Percentiles rank a stretch among this genome's conserved stretches.
These are phyloP conservation scores for Drosophila stalkeri DNA, from an alignment of 2,888 invertebrate genomes.

Conservation along the genomic window DNA sequence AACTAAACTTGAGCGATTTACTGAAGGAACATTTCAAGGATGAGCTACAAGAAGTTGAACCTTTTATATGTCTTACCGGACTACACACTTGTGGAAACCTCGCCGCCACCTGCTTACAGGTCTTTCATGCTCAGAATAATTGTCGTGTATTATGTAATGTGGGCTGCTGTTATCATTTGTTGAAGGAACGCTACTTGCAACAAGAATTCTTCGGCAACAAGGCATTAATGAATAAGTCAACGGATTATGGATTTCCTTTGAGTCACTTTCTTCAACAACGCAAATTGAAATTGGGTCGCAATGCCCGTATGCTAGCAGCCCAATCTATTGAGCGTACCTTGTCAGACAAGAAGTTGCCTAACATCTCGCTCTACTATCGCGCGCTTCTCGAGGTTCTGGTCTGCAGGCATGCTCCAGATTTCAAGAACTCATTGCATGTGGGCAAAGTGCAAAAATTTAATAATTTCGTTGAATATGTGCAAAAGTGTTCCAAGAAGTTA, in stretches of 20 bases:
- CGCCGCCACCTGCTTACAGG: slow-evolving; percentile 89
- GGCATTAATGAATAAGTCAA: slow-evolving; percentile 71
- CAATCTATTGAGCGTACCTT: slow-evolving; percentile 92
- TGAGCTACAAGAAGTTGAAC: background rate
- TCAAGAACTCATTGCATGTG: slow-evolving; percentile 86
- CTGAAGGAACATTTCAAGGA: slow-evolving; percentile 86
- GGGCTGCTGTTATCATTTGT: slow-evolving; percentile 95
- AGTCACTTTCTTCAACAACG: slow-evolving; percentile 87
- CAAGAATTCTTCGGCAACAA: slow-evolving; percentile 82
- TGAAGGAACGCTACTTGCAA: slow-evolving; percentile 87
- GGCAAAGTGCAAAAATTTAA: slow-evolving; percentile 88
- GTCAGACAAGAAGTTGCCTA: slow-evolving; percentile 86
- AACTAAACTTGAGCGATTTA: slow-evolving; percentile 86
- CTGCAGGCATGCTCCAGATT: slow-evolving; percentile 83
- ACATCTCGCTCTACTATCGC: slow-evolving; percentile 90
- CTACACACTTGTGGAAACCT: slow-evolving; percentile 96
- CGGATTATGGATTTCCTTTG: slow-evolving; percentile 88
- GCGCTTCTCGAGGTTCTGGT: slow-evolving; percentile 90
- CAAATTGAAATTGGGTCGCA: slow-evolving; percentile 88
- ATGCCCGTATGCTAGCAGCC: slow-evolving; percentile 93
- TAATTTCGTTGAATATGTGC: slow-evolving; percentile 90
- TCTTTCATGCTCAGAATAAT: slow-evolving; percentile 87
- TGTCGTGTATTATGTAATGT: slow-evolving; percentile 90
- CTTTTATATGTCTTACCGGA: slow-evolving; percentile 88
- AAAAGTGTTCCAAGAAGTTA: slow-evolving; percentile 88